Conservation (phyloP, 2,888 invertebrate genomes). For the Strigamia transsilvanica region DNA sequence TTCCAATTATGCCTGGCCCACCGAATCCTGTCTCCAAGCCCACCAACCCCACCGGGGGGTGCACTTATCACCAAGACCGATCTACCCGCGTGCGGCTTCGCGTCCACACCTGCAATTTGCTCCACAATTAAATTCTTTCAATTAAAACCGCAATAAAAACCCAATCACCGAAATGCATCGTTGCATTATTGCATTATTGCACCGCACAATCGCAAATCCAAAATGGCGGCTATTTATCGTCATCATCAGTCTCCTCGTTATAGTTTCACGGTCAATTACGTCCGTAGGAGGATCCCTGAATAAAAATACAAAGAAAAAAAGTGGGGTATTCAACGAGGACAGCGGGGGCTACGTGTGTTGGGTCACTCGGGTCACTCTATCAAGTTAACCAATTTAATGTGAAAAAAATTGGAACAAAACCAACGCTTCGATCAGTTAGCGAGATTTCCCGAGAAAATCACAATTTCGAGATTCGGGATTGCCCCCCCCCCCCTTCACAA, state of each 20-base stretch:
- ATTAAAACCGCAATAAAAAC: conserved; percentile 15
- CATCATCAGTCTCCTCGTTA: conserved; percentile 16
- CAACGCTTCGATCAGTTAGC: no score
- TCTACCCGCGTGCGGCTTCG: conserved; percentile 36
- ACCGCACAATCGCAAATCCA: neutral
- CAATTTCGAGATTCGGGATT: no score
- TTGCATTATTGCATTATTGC: neutral
- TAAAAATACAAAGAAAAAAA: conserved; percentile 17
- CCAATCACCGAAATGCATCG: neutral
- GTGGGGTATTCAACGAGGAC: neutral
- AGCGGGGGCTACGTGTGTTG: neutral
- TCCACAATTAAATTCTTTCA: neutral
- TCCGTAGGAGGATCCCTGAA: neutral
- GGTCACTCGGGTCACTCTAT: no score
- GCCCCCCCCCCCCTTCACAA: no score
- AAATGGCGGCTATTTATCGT: neutral
- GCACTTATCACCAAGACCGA: neutral
- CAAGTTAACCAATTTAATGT: no score
- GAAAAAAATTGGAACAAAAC: no score
- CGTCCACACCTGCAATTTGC: conserved; percentile 46
- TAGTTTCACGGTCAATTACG: conserved; percentile 36
- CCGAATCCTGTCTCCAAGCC: conserved; percentile 35
- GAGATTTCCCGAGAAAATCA: no score
- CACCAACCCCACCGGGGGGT: neutral
- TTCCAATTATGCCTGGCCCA: conserved; percentile 33